These are phyloP conservation scores for Chauna torquata DNA, from an alignment of 2,113 vertebrate species.

Conservation along the genomic window DNA sequence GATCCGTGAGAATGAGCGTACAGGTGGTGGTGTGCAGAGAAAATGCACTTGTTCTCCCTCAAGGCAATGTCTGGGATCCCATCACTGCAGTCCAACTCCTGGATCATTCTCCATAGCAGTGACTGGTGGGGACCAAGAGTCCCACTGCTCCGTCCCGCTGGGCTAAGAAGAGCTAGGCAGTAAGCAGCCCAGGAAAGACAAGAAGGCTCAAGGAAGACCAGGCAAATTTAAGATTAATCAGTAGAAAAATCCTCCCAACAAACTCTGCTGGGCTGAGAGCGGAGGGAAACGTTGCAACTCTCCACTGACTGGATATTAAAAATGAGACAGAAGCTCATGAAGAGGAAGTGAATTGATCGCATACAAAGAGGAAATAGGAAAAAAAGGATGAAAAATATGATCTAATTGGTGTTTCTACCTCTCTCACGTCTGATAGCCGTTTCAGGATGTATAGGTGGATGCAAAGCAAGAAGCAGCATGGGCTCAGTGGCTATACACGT, in stretches of 20 bases:
- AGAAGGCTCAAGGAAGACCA: rapidly evolving
- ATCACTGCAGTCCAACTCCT: rapidly evolving
- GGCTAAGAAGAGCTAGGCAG: neutral
- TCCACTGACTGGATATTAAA: neutral
- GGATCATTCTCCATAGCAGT: neutral
- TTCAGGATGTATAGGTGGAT: neutral
- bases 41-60: neutral
- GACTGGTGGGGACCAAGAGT: neutral
- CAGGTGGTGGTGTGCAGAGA: neutral
- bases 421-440: rapidly evolving
- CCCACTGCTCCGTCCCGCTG: neutral
- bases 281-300: neutral
- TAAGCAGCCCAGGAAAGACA: neutral
- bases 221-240: neutral
- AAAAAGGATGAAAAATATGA: neutral
- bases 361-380: neutral
- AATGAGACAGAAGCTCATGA: neutral
- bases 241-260: neutral
- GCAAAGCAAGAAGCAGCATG: neutral
- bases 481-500: rapidly evolving
- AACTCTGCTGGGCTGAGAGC: neutral
- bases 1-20: no score
- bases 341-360: neutral
- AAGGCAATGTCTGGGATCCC: rapidly evolving
- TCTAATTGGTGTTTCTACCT: neutral